Evolutionary conservation across 2,888 invertebrate species (phyloP).

Genomic region (Serrognathus titanus): DNA sequence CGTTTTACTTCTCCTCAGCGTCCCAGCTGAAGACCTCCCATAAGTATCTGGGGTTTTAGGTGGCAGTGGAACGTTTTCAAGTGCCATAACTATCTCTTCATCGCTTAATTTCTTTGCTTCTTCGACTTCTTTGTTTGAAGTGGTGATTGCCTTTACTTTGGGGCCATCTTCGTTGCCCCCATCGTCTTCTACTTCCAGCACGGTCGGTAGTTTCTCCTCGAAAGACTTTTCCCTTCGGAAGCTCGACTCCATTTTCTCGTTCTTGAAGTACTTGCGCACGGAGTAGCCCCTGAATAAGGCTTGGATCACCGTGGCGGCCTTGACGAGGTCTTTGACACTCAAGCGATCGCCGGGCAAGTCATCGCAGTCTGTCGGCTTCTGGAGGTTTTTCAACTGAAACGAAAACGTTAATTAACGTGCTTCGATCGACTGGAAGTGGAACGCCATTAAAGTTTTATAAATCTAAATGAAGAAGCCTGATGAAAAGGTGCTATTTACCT

Average conservation of each 20-base stretch:
- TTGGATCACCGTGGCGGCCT: constrained; percentile 64
- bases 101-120: not conserved
- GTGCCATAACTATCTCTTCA: not conserved
- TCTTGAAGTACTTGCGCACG: constrained; percentile 43
- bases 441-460: too few species aligned
- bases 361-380: constrained; percentile 20
- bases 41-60: too few species aligned
- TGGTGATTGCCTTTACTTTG: not conserved
- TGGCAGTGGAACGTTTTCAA: too few species aligned
- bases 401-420: not conserved
- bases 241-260: not conserved
- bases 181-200: constrained; percentile 14
- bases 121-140: not conserved
- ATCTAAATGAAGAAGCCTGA: too few species aligned
- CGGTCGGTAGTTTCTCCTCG: constrained; percentile 11
- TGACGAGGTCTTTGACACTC: constrained; percentile 29
- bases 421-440: too few species aligned
- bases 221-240: constrained; percentile 7
- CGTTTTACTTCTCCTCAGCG: too few species aligned
- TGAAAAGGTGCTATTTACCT: too few species aligned
- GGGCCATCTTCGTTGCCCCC: too few species aligned
- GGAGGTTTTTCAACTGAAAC: constrained; percentile 13
- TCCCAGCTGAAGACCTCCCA: too few species aligned
- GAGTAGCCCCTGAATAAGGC: constrained; percentile 63
- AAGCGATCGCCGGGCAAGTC: constrained; percentile 18